These are phyloP conservation scores for Eupithecia subumbrata DNA, from an alignment of 2,888 invertebrate species.

Conservation along the genomic window DNA sequence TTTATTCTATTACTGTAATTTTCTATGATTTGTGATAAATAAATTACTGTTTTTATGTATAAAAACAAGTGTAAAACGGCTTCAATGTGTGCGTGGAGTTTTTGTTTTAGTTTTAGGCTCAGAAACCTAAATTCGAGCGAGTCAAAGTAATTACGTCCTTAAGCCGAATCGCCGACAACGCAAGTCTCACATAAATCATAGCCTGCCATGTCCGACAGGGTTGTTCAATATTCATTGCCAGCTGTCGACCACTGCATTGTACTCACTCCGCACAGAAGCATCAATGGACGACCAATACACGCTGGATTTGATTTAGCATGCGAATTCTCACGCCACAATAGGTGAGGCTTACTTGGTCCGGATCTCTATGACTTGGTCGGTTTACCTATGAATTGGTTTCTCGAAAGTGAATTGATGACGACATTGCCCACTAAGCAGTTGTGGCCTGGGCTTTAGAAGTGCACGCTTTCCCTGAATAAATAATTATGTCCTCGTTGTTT, in stretches of 20 bases:
- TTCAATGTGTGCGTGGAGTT: no score
- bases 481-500: no score
- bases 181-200: constrained; percentile 26
- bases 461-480: no score
- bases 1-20: no score
- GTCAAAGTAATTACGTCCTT: no score
- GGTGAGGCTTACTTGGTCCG: constrained; percentile 9
- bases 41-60: no score
- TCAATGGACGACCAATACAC: constrained; percentile 48
- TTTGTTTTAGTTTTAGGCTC: no score
- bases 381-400: neutral
- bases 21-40: no score
- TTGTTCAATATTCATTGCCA: constrained; percentile 36
- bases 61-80: no score
- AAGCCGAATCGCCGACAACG: neutral
- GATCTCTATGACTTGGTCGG: neutral
- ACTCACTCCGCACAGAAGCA: constrained; percentile 17
- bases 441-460: no score
- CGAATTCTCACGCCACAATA: constrained; percentile 33
- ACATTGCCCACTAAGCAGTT: neutral
- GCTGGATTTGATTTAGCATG: constrained; percentile 60
- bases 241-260: constrained; percentile 25
- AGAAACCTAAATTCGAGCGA: no score
- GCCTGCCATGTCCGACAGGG: constrained; percentile 27
- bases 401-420: neutral